Conservation (phyloP, 2,888 invertebrate genomes). For the Meteorus cinctellus region DNA sequence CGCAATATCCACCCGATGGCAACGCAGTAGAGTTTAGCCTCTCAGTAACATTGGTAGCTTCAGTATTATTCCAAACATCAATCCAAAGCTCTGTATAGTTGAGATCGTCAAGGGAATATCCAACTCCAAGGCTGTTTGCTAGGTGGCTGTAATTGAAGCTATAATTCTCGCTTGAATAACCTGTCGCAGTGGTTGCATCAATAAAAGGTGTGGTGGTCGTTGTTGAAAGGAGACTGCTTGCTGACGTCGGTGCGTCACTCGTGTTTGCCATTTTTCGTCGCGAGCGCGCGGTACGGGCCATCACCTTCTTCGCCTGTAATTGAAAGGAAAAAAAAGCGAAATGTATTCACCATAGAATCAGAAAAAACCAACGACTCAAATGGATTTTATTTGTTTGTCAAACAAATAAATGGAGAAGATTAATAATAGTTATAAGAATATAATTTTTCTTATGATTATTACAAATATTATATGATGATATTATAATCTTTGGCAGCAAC, state of each 20-base stretch:
- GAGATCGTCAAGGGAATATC: constrained; percentile 71
- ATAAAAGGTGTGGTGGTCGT: constrained; percentile 74
- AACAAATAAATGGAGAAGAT: too few relatives aligned
- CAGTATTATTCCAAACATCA: constrained; percentile 75
- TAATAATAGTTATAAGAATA: too few relatives aligned
- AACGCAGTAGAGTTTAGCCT: constrained; percentile 72
- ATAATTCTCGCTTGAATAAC: constrained; percentile 65
- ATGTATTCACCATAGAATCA: background rate
- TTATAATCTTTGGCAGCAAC: too few relatives aligned
- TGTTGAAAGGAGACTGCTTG: constrained; percentile 70
- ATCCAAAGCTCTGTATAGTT: constrained; percentile 76
- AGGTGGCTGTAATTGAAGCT: constrained; percentile 67
- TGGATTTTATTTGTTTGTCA: too few relatives aligned
- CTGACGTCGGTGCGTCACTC: constrained; percentile 72
- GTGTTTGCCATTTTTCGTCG: constrained; percentile 77
- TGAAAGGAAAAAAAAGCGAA: background rate
- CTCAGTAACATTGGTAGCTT: constrained; percentile 74
- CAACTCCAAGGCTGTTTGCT: constrained; percentile 60
- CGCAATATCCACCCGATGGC: constrained; percentile 74
- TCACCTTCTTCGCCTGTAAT: constrained; percentile 78
- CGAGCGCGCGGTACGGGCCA: constrained; percentile 78
- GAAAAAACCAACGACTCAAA: too few relatives aligned
- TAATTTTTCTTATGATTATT: too few relatives aligned
- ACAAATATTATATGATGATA: too few relatives aligned
- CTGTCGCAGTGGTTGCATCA: constrained; percentile 62